Evolutionary conservation across 92 coral and sea anemone genomes (phyloP).

Genomic region (Bergia puertoricense): DNA sequence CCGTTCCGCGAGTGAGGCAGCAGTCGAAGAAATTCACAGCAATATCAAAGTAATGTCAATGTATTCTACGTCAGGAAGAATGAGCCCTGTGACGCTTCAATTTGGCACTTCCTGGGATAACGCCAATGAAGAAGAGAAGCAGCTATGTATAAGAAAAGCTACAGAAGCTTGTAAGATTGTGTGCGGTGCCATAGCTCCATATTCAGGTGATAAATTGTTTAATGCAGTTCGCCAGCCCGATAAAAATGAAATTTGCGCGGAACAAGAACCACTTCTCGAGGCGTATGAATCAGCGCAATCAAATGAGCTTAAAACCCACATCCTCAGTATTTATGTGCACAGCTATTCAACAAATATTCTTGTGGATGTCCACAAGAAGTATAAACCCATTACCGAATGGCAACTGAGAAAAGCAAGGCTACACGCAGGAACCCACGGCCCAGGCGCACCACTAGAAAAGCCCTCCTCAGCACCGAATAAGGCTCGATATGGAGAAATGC

Average conservation of each 20-base stretch:
- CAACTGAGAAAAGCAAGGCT: slow-evolving; percentile 25
- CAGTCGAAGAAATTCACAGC: slow-evolving; percentile 22
- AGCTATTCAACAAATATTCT: slow-evolving; percentile 51
- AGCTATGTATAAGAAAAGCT: slow-evolving; percentile 40
- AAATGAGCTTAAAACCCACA: slow-evolving; percentile 49
- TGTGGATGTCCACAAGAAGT: slow-evolving; percentile 50
- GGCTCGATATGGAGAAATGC: slow-evolving; percentile 32
- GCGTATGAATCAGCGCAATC: slow-evolving; percentile 53
- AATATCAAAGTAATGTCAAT: slow-evolving; percentile 27
- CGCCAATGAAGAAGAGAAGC: slow-evolving; percentile 30
- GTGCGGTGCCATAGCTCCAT: slow-evolving; percentile 45
- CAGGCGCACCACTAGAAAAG: slow-evolving; percentile 38
- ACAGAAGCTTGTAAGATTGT: slow-evolving; percentile 55
- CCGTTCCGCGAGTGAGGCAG: background rate
- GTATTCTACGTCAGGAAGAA: slow-evolving; percentile 44
- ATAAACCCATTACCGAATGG: slow-evolving; percentile 13
- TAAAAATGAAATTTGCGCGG: slow-evolving; percentile 19
- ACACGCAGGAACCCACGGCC: background rate
- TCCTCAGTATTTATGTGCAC: slow-evolving; percentile 54
- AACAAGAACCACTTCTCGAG: slow-evolving; percentile 41
- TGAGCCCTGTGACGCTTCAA: slow-evolving; percentile 37
- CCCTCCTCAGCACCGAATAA: slow-evolving; percentile 39
- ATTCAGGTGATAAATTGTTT: slow-evolving; percentile 37
- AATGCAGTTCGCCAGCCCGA: slow-evolving; percentile 25
- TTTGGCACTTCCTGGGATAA: slow-evolving; percentile 35